phyloP scores from a whole-genome alignment of 2,113 vertebrate genomes.

The Penelope pileata region DNA sequence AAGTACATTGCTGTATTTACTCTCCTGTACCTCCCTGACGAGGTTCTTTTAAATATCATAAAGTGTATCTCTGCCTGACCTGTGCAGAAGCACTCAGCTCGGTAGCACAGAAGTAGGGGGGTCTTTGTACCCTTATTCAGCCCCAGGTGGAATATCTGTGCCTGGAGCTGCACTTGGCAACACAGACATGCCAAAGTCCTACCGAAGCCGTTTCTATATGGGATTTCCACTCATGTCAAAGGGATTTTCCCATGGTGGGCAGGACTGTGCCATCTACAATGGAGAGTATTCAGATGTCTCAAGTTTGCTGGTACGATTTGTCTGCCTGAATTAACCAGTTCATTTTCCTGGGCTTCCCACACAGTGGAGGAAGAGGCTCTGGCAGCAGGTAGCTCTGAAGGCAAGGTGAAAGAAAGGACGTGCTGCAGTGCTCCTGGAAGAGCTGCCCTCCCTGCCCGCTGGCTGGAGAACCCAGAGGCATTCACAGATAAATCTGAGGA shows the following conservation, averaged over 20 bases:
- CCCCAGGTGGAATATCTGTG: not conserved
- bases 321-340: constrained; percentile 13
- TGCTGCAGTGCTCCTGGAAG: not conserved
- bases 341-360: not conserved
- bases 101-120: not conserved
- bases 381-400: not conserved
- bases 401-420: not conserved
- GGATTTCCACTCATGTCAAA: constrained; percentile 15
- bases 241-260: constrained; percentile 37
- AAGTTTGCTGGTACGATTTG: not conserved
- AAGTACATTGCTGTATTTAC: not conserved
- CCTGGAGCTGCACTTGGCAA: not conserved
- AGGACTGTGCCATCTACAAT: not conserved
- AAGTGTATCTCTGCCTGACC: not conserved
- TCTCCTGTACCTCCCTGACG: not conserved
- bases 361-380: not conserved
- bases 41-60: not conserved
- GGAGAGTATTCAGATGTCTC: not conserved
- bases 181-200: not conserved
- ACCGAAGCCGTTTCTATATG: not conserved
- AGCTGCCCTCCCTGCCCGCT: not conserved
- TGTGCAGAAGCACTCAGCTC: not conserved
- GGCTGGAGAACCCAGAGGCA: not conserved
- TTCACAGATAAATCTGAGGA: not conserved
- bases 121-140: not conserved